Conservation (phyloP, 2,888 invertebrate genomes). For the Cartodere bifasciata region DNA sequence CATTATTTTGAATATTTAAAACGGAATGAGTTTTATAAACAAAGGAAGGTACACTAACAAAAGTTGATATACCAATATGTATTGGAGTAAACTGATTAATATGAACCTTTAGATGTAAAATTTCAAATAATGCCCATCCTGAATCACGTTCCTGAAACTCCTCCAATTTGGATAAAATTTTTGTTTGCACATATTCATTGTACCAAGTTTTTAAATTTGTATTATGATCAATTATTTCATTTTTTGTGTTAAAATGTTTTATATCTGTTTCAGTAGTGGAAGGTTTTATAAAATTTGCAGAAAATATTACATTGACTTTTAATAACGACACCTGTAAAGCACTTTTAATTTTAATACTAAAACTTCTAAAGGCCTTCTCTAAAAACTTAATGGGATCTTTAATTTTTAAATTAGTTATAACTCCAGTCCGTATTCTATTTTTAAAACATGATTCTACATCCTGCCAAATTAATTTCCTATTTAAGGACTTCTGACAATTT, state of each 20-base stretch:
- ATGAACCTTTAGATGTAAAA: slow-evolving; percentile 11
- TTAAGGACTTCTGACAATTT: too few relatives aligned
- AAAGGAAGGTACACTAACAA: slow-evolving; percentile 12
- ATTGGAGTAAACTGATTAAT: slow-evolving; percentile 11
- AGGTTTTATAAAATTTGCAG: slow-evolving; percentile 13
- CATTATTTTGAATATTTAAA: slow-evolving; percentile 17
- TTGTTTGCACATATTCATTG: slow-evolving; percentile 10
- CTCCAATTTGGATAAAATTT: slow-evolving; percentile 14
- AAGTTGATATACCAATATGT: slow-evolving; percentile 13
- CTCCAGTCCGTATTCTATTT: too few relatives aligned
- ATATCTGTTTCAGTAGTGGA: slow-evolving; percentile 10
- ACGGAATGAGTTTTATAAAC: slow-evolving; percentile 15
- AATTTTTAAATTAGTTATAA: too few relatives aligned
- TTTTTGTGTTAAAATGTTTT: slow-evolving; percentile 18
- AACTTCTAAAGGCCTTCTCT: too few relatives aligned
- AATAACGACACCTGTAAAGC: slow-evolving; percentile 8
- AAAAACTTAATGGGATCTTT: too few relatives aligned
- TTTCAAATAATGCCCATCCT: slow-evolving; percentile 17
- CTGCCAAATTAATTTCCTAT: too few relatives aligned
- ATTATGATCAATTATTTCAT: slow-evolving; percentile 13
- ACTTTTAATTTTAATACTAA: slow-evolving; percentile 10
- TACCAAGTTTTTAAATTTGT: slow-evolving; percentile 15
- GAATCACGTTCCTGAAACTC: slow-evolving; percentile 18
- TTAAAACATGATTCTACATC: too few relatives aligned
- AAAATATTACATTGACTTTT: slow-evolving; percentile 13